These are phyloP conservation scores for Anomalospiza imberbis DNA, from an alignment of 2,797 vertebrate genomes.

Conservation along the genomic window DNA sequence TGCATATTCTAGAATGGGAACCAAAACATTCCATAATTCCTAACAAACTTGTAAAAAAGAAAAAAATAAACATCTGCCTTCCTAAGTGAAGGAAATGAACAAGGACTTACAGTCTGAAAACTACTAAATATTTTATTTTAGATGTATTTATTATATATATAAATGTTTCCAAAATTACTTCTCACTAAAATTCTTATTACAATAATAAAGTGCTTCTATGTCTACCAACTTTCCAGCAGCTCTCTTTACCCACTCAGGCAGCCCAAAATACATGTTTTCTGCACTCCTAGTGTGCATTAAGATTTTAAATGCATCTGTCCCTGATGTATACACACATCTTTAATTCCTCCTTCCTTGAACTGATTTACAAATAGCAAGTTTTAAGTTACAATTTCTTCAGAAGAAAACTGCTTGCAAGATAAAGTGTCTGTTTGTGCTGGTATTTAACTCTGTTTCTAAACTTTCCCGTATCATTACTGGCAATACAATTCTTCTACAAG, in stretches of 20 bases:
- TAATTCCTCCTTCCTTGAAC: slow-evolving; percentile 1
- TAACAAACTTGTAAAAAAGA: slow-evolving; percentile 61
- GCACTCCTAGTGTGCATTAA: not conserved
- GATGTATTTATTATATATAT: slow-evolving; percentile 31
- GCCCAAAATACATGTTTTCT: not conserved
- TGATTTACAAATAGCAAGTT: slow-evolving; percentile 3
- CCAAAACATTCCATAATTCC: slow-evolving; percentile 60
- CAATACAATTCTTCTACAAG: not conserved
- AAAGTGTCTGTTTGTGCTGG: not conserved
- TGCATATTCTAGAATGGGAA: slow-evolving; percentile 52
- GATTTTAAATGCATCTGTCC: not conserved
- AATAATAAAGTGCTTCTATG: slow-evolving; percentile 9
- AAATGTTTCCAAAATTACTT: slow-evolving; percentile 39
- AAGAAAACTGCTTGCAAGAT: not conserved
- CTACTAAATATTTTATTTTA: slow-evolving; percentile 45
- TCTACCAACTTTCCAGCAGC: not conserved
- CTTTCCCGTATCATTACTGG: not conserved
- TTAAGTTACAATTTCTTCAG: slow-evolving; percentile 12
- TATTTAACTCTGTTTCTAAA: slow-evolving; percentile 14
- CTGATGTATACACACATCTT: not conserved
- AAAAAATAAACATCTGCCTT: slow-evolving; percentile 67
- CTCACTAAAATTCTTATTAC: slow-evolving; percentile 14
- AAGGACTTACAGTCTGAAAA: slow-evolving; percentile 37
- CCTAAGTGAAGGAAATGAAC: not conserved
- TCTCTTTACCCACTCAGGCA: not conserved